phyloP scores from a whole-genome alignment of 2,113 vertebrate species.

The Triplophysa dalaica region DNA sequence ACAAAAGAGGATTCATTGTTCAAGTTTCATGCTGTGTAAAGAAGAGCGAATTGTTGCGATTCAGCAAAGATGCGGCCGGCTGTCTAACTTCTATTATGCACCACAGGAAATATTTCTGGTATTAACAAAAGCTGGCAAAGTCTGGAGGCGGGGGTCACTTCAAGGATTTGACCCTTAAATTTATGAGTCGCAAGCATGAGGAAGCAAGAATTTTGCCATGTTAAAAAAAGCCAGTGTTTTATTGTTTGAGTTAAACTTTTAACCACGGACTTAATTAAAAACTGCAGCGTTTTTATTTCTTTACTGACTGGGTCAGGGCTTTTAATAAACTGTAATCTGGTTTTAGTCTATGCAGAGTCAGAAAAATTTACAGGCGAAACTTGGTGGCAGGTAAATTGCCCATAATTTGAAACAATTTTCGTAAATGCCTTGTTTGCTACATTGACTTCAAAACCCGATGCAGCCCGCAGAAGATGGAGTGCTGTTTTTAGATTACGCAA shows the following conservation, averaged over 20 bases:
- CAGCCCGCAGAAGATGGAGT: neutral
- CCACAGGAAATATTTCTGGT: neutral
- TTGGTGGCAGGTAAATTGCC: slow-evolving; percentile 44
- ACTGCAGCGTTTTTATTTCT: neutral
- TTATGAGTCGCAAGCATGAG: slow-evolving; percentile 6
- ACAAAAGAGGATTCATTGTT: neutral
- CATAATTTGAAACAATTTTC: slow-evolving; percentile 41
- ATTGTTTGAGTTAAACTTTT: neutral
- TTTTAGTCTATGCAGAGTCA: slow-evolving; percentile 8
- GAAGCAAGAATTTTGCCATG: slow-evolving; percentile 12
- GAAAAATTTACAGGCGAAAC: slow-evolving; percentile 23
- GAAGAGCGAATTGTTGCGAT: neutral
- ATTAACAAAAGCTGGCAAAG: slow-evolving; percentile 1
- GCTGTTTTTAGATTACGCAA: slow-evolving; percentile 3
- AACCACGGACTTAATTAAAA: slow-evolving; percentile 29
- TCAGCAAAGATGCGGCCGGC: neutral
- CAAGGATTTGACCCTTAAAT: neutral
- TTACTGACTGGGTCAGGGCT: slow-evolving; percentile 27
- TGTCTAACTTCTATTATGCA: neutral
- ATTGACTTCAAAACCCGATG: slow-evolving; percentile 6
- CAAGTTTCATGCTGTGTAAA: neutral
- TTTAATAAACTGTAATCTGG: slow-evolving; percentile 38
- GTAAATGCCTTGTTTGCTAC: slow-evolving; percentile 32
- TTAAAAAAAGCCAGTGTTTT: slow-evolving; percentile 32
- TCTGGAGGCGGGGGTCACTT: neutral